Base-by-base conservation (phyloP, 2,113 vertebrate genomes). In the Tretioscincus oriximinensis region DNA sequence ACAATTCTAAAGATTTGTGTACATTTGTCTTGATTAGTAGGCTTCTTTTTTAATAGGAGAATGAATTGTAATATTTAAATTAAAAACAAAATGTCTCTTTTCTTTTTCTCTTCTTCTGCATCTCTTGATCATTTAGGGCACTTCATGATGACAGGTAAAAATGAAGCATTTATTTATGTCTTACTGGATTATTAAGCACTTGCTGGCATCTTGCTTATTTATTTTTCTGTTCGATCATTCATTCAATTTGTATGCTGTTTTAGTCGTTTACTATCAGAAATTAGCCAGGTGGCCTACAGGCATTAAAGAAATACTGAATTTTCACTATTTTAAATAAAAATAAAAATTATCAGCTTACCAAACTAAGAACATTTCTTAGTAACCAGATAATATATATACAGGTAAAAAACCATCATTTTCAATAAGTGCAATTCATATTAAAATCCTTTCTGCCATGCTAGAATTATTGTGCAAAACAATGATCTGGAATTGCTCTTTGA, bases 81-180 rank as follows among this genome's bases (percentile, higher is more conserved):
- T 21, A 9, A 70, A 70, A 78, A 6, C 2, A 0, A 58, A 49
- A 18, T 6, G 16, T 47, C 47, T 51, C 84, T 86, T 78, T 35
- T 14, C 28, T 14, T 75, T 86, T 75, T 86, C 45, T 85, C 24
- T 16, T 85, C 24, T 16, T 73, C 29, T 51, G 29, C 78, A 80
- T 80, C 7, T 81, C 73, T 66, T 71, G 41, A 49, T 2, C 78
- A 29, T 81, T 77, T 87, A 93, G 92, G 35, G 85, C 87, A 87
- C 69, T 86, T 0, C 66, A 88, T 73, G 91, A 92, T 7, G 81
- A 84, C 77, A 91, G 92, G 92, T 93, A 93, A 92, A 77, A 58
- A 81, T 84, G 7, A 68, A 47, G 29, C 47, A 29, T 31, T 41
- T 74, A 22, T 72, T 63, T 71, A 45, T 81, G 31, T 65, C 35